phyloP scores from a whole-genome alignment of 1,140 invertebrate genomes.

The Ganaspis sp. region DNA sequence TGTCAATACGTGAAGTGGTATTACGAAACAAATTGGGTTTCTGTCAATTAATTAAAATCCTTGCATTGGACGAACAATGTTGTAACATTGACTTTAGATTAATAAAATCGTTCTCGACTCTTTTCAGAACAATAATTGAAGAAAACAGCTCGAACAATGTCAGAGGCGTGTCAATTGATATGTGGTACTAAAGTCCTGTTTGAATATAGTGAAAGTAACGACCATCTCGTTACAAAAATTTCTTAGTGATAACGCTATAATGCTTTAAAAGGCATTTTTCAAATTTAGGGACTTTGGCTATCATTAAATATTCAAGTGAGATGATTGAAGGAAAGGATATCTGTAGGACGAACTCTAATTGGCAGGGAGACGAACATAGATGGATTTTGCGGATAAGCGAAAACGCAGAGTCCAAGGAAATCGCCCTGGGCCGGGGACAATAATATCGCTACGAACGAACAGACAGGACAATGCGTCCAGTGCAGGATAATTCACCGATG shows the following conservation, averaged over 20 bases:
- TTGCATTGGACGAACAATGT: no score
- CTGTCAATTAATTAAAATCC: conserved; percentile 14
- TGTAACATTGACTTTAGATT: no score
- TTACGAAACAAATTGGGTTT: background rate
- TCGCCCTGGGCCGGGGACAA: conserved; percentile 56
- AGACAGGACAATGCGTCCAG: conserved; percentile 59
- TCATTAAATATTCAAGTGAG: background rate
- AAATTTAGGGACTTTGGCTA: no score
- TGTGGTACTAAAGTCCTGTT: no score
- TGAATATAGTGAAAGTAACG: no score
- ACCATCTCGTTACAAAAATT: no score
- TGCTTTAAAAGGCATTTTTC: no score
- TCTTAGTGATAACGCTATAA: no score
- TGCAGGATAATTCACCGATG: conserved; percentile 64
- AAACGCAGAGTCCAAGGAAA: conserved; percentile 24
- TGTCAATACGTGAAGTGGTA: background rate
- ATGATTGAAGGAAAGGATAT: background rate
- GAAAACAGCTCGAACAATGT: no score
- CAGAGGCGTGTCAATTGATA: no score
- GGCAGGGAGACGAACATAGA: background rate
- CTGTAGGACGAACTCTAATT: background rate
- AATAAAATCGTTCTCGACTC: no score
- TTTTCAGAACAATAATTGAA: no score
- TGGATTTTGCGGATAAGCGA: background rate
- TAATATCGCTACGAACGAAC: conserved; percentile 59